Conservation (phyloP, 2,797 vertebrate species). For the Propithecus perrieri region DNA sequence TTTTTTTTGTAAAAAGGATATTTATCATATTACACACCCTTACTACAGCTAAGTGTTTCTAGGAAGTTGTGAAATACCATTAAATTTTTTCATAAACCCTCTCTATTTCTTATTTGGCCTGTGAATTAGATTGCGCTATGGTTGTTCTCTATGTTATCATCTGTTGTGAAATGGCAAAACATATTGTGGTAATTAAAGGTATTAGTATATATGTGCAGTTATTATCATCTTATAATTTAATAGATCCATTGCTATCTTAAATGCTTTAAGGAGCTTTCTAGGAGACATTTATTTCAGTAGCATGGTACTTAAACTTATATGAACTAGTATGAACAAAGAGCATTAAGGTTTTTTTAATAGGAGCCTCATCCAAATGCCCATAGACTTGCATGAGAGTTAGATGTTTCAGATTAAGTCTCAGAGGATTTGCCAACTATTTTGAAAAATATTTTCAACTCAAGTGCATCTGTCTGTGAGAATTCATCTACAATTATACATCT, state of each 20-base stretch:
- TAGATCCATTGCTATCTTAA: not conserved
- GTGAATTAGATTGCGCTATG: not conserved
- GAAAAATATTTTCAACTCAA: not conserved
- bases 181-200: not conserved
- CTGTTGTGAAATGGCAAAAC: not conserved
- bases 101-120: not conserved
- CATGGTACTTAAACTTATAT: not conserved
- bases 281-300: not conserved
- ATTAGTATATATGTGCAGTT: not conserved
- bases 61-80: not conserved
- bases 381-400: not conserved
- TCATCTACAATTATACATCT: not conserved
- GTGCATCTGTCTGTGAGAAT: not conserved
- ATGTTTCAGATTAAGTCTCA: not conserved
- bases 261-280: constrained; percentile 6
- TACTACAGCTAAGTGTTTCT: not conserved
- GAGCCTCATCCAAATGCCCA: not conserved
- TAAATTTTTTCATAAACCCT: not conserved
- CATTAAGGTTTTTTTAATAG: not conserved
- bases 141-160: not conserved
- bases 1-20: constrained; percentile 10
- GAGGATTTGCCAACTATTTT: not conserved
- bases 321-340: not conserved
- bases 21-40: not conserved
- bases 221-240: not conserved